Base-by-base conservation (phyloP, 2,888 invertebrate genomes). In the Eupithecia insigniata region DNA sequence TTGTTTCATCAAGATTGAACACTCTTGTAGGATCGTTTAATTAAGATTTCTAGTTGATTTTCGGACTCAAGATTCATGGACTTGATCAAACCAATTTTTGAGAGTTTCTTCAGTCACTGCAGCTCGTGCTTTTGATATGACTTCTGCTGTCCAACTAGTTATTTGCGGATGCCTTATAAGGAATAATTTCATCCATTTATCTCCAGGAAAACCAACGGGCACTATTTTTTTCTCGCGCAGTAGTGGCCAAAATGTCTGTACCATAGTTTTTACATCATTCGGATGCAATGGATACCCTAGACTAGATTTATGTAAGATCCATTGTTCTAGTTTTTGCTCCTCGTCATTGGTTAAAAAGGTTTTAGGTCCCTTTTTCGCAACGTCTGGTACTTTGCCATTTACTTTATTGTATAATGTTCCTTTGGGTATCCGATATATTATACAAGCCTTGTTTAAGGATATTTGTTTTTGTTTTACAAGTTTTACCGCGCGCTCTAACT, bases 361-460 rank as follows among this genome's bases (percentile, higher is more conserved):
- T 65, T 26, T 46, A 39, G 72, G 72, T 36, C 72, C 69, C 67
- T 67, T 62, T 73, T 73, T 73, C 30, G 69, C 61, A 62, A 62
- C 66, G 62, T 46, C 36, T 66, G 72, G 72, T 51, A 72, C 69
- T 72, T 72, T 72, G 66, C 69, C 60, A 68, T 65, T 69, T 65
- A 72, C 36, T 70, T 73, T 73, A 67, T 73, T 73, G 69, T 70
- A 62, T 36, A 73, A 62, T 51, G 72, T 73, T 39, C 62, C 69
- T 61, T 73, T 73, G 26, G 72, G 72, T 55, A 70, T 73, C 65
- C 43, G 65, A 65, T 65, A 65, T 65, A 65, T 36, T 64, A 10
- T 64, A 64, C 18, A 10, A 64, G 62, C 62, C 62, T 36, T 64
- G 62, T 36, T 64, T 64, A 64, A 64, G 39, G 39, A 16, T 39